phyloP scores from a whole-genome alignment of 2,797 vertebrate genomes.

The Prunella strophiata region DNA sequence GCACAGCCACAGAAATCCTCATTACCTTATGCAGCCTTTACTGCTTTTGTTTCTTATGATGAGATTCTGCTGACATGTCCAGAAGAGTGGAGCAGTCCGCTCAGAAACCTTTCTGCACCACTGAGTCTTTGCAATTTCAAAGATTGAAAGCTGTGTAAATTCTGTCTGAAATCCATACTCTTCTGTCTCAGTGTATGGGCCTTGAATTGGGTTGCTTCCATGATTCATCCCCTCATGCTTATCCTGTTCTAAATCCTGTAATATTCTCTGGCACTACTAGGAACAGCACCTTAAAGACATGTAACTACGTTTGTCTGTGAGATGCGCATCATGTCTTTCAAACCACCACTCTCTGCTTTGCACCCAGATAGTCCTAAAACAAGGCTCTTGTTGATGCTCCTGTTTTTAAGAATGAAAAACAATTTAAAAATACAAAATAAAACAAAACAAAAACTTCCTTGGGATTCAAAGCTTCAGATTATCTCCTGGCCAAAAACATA shows the following conservation, averaged over 20 bases:
- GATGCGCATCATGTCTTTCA: accelerated
- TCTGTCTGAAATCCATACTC: not conserved
- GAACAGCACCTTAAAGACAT: not conserved
- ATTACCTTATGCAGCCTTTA: not conserved
- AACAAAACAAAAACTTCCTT: not conserved
- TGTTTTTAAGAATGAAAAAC: not conserved
- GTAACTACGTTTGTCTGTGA: accelerated
- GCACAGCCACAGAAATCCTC: not conserved
- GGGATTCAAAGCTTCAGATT: not conserved
- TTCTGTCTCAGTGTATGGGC: not conserved
- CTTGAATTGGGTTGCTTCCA: not conserved
- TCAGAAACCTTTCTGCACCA: not conserved
- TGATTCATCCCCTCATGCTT: not conserved
- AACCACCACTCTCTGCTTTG: not conserved
- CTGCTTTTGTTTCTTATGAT: not conserved
- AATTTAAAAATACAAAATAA: not conserved
- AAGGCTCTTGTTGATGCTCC: not conserved
- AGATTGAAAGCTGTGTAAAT: accelerated
- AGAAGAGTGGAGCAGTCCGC: not conserved
- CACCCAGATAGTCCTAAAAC: not conserved
- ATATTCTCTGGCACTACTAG: not conserved
- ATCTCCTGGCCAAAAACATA: not conserved
- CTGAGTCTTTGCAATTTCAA: not conserved
- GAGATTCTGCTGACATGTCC: not conserved
- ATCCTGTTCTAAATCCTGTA: not conserved